Evolutionary conservation across 1,140 invertebrate genomes (phyloP).

Genomic region (Drosophila yakuba): DNA sequence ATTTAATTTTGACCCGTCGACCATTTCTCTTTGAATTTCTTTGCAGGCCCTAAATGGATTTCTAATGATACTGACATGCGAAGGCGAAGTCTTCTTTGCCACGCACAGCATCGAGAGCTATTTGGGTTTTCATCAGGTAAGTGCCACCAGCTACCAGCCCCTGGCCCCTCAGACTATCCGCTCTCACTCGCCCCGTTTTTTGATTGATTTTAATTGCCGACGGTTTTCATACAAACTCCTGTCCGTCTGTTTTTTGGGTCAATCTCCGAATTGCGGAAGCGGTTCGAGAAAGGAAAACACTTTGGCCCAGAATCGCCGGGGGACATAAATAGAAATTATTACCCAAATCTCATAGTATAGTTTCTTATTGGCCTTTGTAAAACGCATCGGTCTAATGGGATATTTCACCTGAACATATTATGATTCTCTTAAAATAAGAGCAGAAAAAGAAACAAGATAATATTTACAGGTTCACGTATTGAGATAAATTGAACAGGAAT

Average conservation of each 20-base stretch:
- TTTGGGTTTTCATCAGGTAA: constrained; percentile 99
- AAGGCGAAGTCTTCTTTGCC: constrained; percentile 99
- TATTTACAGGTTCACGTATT: not conserved
- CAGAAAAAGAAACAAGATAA: not conserved
- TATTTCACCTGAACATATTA: no score
- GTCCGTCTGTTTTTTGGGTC: constrained; percentile 46
- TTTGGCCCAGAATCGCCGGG: not conserved
- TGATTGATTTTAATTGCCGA: constrained; percentile 81
- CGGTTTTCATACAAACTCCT: constrained; percentile 11
- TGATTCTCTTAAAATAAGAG: not conserved
- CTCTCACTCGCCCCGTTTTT: constrained; percentile 22
- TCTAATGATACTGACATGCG: constrained; percentile 98
- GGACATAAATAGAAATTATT: not conserved
- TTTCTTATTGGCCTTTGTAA: no score
- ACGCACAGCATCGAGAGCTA: constrained; percentile 99
- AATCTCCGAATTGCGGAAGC: constrained; percentile 42
- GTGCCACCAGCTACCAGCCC: constrained; percentile 47
- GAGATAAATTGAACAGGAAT: not conserved
- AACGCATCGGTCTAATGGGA: no score
- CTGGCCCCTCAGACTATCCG: not conserved
- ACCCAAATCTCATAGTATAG: no score
- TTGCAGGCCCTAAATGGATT: constrained; percentile 99
- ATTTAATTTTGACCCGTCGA: constrained; percentile 64
- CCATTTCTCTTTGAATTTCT: constrained; percentile 63
- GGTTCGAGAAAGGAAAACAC: constrained; percentile 20